Base-by-base conservation (phyloP, 2,113 vertebrate genomes). In the Paradoxurus hermaphroditus region DNA sequence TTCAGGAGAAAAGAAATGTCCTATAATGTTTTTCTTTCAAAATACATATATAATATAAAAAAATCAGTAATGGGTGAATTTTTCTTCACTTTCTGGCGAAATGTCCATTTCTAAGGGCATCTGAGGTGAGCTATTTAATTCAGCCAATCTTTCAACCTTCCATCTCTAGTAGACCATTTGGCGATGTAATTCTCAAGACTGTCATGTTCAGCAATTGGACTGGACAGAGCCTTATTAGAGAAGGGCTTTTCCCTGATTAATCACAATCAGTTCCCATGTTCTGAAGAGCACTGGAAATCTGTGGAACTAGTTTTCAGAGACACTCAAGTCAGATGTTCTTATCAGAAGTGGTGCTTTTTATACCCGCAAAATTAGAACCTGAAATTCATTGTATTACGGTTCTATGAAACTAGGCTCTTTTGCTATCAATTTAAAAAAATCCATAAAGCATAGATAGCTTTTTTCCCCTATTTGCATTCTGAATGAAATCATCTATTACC, bases 201-300 rank as follows among this genome's bases (percentile, higher is more conserved):
- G 97, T 97, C 96, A 94, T 96, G 96, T 98, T 97, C 97, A 94
- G 87, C 96, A 96, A 97, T 98, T 98, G 97, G 79, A 97, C 95
- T 86, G 95, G 98, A 98, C 96, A 97, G 96, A 96, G 92, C 65
- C 97, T 98, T 98, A 97, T 97, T 98, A 97, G 96, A 97, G 96
- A 96, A 97, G 82, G 97, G 97, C 94, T 97, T 98, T 97, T 88
- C 95, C 87, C 59, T 98, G 97, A 98, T 98, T 98, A 98, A 97
- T 97, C 96, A 97, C 97, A 98, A 98, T 98, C 98, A 97, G 96
- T 78, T 90, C 91, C 90, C 85, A 85, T 91, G 96, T 97, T 97
- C 90, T 98, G 96, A 98, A 98, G 97, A 97, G 97, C 97, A 96
- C 96, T 98, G 93, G 78, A 98, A 97, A 96, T 96, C 92, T 97